Base-by-base conservation (phyloP, 2,888 invertebrate species). In the Philaethria dido region DNA sequence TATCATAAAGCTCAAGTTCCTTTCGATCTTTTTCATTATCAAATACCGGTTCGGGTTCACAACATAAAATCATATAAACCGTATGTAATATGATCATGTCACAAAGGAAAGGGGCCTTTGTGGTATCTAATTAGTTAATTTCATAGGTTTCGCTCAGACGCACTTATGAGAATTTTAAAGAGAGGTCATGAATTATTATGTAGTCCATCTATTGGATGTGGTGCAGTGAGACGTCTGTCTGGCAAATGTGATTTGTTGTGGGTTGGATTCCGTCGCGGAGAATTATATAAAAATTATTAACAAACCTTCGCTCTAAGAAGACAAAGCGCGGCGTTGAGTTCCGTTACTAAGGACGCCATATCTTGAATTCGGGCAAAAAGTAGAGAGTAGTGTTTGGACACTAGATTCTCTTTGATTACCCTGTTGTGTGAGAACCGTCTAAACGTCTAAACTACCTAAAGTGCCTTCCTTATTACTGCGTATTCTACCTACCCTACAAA, bases 101-200 rank as follows among this genome's bases (percentile, higher is more conserved):
- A 70, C 74, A 74, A 69, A 73, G 71, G 71, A 63, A 44, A 64
- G 52, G 29, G 67, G 50, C 70, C 64, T 69, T 69, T 65, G 65
- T 65, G 65, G 52, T 61, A 36, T 69, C 74, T 76, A 75, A 76
- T 76, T 75, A 76, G 73, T 70, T 70, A 67, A 75, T 73, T 75
- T 70, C 63, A 65, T 62, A 69, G 75, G 75, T 68, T 75, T 74
- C 59, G 65, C 48, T 60, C 64, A 63, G 55, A 50, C 67, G 69
- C 60, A 69, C 66, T 55, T 66, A 61, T 47, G 62, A 59, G 44
- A 52, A 52, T 50, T 69, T 64, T 57, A 67, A 69, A 69, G 57
- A 62, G 57, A 50, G 57, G 50, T 63, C 50, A 44, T 36, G 22
- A 54, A 60, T 55, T 54, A 54, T 63, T 59, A 45, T 16, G 2